phyloP scores from a whole-genome alignment of 2,888 invertebrate genomes.

The Torymus texanus region DNA sequence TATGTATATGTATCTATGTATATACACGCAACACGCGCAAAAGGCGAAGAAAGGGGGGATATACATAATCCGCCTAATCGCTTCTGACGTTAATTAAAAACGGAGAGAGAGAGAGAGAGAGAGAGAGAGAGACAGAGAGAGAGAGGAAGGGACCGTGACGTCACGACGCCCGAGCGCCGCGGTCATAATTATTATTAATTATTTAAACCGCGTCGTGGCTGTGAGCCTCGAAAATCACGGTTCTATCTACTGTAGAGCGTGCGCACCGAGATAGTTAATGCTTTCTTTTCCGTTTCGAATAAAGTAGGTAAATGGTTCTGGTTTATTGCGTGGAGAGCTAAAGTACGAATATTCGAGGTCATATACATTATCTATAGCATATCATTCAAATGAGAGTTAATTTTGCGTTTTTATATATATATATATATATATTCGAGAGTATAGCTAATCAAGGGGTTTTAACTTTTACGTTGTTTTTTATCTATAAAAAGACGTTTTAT shows the following conservation, averaged over 20 bases:
- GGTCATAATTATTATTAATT: constrained; percentile 43
- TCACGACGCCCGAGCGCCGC: constrained; percentile 3
- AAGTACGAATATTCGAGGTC: too few relatives aligned
- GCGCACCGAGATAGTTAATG: not conserved
- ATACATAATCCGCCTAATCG: constrained; percentile 43
- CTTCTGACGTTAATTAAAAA: constrained; percentile 53
- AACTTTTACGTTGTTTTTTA: too few relatives aligned
- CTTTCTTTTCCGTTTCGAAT: too few relatives aligned
- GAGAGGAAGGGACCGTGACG: constrained; percentile 11
- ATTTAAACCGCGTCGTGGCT: constrained; percentile 29
- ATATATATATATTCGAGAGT: too few relatives aligned
- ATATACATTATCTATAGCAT: too few relatives aligned
- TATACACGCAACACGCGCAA: not conserved
- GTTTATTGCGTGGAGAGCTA: too few relatives aligned
- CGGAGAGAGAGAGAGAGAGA: constrained; percentile 13
- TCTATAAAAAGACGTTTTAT: too few relatives aligned
- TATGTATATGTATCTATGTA: not conserved
- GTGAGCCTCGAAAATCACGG: constrained; percentile 3
- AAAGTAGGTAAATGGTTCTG: too few relatives aligned
- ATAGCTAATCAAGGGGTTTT: too few relatives aligned
- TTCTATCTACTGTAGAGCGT: not conserved
- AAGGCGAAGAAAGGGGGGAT: not conserved
- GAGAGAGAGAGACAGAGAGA: constrained; percentile 1
- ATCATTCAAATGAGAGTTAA: too few relatives aligned
- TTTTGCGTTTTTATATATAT: too few relatives aligned